Base-by-base conservation (phyloP, 1,140 invertebrate species). In the Araneus ventricosus region DNA sequence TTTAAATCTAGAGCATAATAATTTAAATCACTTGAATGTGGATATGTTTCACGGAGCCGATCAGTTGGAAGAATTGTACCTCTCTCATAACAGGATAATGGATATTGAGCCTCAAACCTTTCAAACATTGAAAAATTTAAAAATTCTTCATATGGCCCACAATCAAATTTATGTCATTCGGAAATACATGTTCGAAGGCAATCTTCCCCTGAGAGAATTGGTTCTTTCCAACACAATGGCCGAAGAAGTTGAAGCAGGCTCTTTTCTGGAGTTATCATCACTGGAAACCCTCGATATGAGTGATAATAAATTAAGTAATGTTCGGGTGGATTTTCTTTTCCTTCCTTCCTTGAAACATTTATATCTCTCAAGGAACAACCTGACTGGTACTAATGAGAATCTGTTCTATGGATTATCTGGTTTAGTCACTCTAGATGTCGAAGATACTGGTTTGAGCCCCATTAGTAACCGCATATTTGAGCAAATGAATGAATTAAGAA, bases 201-300 rank as follows among this genome's bases (percentile, higher is more conserved):
- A 95, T 14, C 94, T 97, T 20, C 96, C 96, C 0, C 96, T 97
- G 61, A 95, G 95, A 86, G 96, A 95, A 7, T 94, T 97, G 1
- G 96, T 96, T 94, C 94, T 97, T 45, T 96, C 95, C 90, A 97
- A 97, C 93, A 97, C 96, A 89, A 96, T 97, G 4, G 96, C 97
- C 52, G 95, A 94, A 37, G 95, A 95, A 41, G 96, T 98, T 63
- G 97, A 97, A 94, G 95, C 95, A 37, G 96, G 96, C 30, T 96
- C 97, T 0, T 97, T 98, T 94, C 95, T 95, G 10, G 96, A 96
- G 0, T 95, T 98, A 37, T 96, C 96, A 84, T 97, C 97, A 92
- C 95, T 98, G 0, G 96, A 97, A 75, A 97, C 97, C 87, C 95
- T 98, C 0, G 97, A 98, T 95, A 94, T 98, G 34, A 96, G 97